A percentile compares a stretch with the other conserved stretches of the same genome.
Evolutionary conservation across 1,140 invertebrate species (phyloP).

Genomic region (Lepidurus apus): DNA sequence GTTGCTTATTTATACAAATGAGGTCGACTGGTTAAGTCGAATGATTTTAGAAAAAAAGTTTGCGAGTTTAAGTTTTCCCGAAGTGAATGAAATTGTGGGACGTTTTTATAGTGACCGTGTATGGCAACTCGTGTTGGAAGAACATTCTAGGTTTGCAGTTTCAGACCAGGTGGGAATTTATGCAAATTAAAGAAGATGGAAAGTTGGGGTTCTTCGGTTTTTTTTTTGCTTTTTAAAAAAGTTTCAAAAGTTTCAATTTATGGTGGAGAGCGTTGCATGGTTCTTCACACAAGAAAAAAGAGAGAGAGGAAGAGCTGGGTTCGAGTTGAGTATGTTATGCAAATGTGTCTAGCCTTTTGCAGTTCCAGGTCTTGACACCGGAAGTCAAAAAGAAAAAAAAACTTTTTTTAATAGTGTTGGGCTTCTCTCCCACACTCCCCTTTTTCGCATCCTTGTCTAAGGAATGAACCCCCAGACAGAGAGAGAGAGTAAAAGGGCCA

Average conservation of each 20-base stretch:
- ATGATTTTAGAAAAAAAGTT: not conserved
- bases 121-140: not conserved
- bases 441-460: conserved; percentile 15
- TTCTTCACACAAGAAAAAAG: not conserved
- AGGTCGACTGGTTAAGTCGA: not conserved
- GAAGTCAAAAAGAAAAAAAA: not conserved
- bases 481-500: not conserved
- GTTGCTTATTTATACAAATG: not conserved
- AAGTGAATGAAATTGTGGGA: not conserved
- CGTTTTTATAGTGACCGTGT: not conserved
- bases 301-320: not conserved
- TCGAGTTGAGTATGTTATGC: not conserved
- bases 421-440: not conserved
- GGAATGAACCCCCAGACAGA: not conserved
- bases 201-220: not conserved
- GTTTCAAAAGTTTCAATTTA: conserved; percentile 1
- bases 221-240: not conserved
- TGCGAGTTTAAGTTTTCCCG: not conserved
- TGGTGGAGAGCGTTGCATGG: not conserved
- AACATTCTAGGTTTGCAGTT: not conserved
- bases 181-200: not conserved
- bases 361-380: conserved; percentile 16
- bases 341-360: conserved; percentile 10
- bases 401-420: not conserved
- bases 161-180: not conserved